A percentile compares a stretch with the other conserved stretches of the same genome.
phyloP scores from a whole-genome alignment of 2,888 invertebrate species.

The Rhogogaster chlorosoma region DNA sequence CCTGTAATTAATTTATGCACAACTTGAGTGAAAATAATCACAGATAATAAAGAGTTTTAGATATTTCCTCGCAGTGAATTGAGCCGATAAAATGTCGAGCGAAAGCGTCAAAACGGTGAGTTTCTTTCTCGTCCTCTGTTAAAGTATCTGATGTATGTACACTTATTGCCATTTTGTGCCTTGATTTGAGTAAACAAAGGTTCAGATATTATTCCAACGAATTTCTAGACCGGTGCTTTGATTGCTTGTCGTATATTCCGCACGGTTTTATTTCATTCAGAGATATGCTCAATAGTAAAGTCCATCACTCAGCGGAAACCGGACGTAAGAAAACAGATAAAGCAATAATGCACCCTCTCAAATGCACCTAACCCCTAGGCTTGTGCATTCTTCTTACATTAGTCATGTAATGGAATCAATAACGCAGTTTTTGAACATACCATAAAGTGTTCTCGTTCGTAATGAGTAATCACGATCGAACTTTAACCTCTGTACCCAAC shows the following conservation, averaged over 20 bases:
- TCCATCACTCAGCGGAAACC: not conserved
- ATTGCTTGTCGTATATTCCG: not conserved
- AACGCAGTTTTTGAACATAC: constrained; percentile 10
- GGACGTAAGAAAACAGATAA: constrained; percentile 21
- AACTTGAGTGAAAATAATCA: constrained; percentile 5
- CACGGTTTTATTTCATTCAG: not conserved
- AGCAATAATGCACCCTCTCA: not conserved
- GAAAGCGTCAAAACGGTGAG: constrained; percentile 75
- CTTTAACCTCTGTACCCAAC: not conserved
- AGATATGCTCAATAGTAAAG: not conserved
- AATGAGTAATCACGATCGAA: not conserved
- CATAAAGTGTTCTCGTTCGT: not conserved
- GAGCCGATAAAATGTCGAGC: constrained; percentile 68
- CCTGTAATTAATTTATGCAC: not conserved
- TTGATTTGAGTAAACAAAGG: constrained; percentile 24
- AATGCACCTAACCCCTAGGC: constrained; percentile 25
- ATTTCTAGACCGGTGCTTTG: not conserved
- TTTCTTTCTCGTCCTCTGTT: not conserved
- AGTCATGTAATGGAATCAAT: constrained; percentile 40
- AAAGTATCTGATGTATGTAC: not conserved
- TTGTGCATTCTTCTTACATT: constrained; percentile 28
- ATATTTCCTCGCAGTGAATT: not conserved
- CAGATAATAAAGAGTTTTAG: not conserved
- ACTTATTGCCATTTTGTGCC: not conserved
- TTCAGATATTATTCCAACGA: not conserved